Conservation (phyloP, 2,113 vertebrate species). For the Phylloscopus trochiloides region DNA sequence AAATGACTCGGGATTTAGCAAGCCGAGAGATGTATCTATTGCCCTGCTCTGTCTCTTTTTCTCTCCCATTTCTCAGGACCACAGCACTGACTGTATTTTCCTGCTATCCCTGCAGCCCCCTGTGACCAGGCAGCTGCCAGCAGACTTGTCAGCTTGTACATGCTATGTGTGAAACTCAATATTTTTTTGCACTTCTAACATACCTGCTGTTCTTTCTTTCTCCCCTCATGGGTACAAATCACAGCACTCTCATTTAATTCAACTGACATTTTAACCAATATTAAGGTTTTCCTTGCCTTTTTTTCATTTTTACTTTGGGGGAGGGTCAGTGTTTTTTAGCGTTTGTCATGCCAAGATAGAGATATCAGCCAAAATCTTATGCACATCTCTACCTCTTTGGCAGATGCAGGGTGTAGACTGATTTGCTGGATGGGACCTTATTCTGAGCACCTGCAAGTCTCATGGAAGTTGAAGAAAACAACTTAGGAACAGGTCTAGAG, state of each 20-base stretch:
- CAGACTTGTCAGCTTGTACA: constrained; percentile 45
- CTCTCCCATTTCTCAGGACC: constrained; percentile 7
- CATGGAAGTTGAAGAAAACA: not conserved
- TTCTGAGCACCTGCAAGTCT: not conserved
- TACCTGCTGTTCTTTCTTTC: constrained; percentile 39
- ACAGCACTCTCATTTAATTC: constrained; percentile 49
- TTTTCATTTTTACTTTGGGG: not conserved
- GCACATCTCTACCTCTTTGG: not conserved
- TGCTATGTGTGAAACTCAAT: constrained; percentile 62
- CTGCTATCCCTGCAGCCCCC: not conserved
- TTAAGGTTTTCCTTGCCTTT: not conserved
- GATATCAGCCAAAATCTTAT: constrained; percentile 12
- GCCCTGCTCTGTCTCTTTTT: not conserved
- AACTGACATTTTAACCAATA: constrained; percentile 53
- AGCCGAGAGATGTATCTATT: not conserved
- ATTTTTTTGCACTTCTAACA: constrained; percentile 53
- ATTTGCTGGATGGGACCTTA: not conserved
- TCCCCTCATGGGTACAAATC: constrained; percentile 43
- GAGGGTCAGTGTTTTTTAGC: not conserved
- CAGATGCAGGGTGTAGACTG: not conserved
- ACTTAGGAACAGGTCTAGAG: not conserved
- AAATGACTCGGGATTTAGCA: not conserved
- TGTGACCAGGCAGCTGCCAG: constrained; percentile 41
- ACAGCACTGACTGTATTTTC: not conserved
- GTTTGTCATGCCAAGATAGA: not conserved